phyloP scores from a whole-genome alignment of 1,140 invertebrate species.

The Drosophila sproati region DNA sequence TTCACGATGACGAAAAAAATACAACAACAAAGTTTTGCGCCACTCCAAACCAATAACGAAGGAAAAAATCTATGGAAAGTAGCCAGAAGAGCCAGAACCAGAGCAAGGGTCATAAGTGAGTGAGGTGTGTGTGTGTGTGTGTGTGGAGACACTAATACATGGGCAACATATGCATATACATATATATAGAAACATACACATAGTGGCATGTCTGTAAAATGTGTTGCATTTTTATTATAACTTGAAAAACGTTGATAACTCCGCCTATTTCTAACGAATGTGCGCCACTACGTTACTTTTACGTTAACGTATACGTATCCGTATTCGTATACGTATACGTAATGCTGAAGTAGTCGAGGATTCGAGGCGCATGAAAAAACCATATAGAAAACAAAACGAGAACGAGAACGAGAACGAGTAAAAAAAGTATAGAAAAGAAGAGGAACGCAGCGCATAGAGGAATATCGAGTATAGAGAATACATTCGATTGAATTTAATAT shows the following conservation, averaged over 20 bases:
- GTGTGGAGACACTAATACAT: conserved; percentile 36
- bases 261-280: conserved; percentile 83
- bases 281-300: conserved; percentile 56
- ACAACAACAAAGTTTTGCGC: conserved; percentile 52
- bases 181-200: conserved; percentile 43
- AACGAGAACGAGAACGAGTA: conserved; percentile 3
- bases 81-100: conserved; percentile 58
- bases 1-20: conserved; percentile 46
- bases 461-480: conserved; percentile 75
- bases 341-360: conserved; percentile 42
- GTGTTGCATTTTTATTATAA: conserved; percentile 84
- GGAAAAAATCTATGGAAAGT: conserved; percentile 83
- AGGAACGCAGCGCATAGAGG: conserved; percentile 26
- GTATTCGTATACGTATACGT: conserved; percentile 57
- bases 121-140: conserved; percentile 39
- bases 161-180: conserved; percentile 21
- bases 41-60: conserved; percentile 82
- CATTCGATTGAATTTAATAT: conserved; percentile 84
- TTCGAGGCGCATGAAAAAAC: conserved; percentile 16
- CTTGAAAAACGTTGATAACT: conserved; percentile 84
- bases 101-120: conserved; percentile 58
- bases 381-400: conserved; percentile 43
- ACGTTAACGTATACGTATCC: conserved; percentile 69
- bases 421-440: conserved; percentile 11
- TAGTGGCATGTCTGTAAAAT: conserved; percentile 72